Conservation (phyloP, 2,113 vertebrate genomes). For the Oryzias curvinotus region DNA sequence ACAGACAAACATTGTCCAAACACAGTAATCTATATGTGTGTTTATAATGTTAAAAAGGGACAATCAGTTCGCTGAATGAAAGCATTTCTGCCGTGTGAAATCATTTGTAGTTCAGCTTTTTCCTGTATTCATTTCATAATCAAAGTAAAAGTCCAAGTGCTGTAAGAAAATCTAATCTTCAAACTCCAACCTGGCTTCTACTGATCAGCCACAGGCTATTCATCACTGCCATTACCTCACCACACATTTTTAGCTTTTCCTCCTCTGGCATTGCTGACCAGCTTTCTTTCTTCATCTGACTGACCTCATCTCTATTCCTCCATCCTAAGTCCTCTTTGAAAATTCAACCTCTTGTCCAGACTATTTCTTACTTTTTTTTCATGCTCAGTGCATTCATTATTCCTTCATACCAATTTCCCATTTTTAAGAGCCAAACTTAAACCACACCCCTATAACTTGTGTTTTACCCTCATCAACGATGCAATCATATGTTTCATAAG, state of each 20-base stretch:
- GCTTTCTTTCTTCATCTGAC: conserved; percentile 64
- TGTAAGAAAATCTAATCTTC: conserved; percentile 83
- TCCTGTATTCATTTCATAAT: conserved; percentile 71
- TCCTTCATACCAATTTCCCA: conserved; percentile 32
- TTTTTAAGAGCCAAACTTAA: conserved; percentile 46
- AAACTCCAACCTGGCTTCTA: conserved; percentile 77
- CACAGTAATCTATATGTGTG: conserved; percentile 22
- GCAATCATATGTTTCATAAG: conserved; percentile 34
- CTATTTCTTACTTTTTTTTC: conserved; percentile 50
- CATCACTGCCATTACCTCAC: conserved; percentile 81
- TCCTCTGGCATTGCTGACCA: conserved; percentile 55
- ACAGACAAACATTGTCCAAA: conserved; percentile 34
- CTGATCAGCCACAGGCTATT: conserved; percentile 77
- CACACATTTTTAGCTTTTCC: conserved; percentile 65
- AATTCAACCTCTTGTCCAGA: conserved; percentile 64
- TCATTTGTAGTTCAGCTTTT: conserved; percentile 74
- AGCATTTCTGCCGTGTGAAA: conserved; percentile 65
- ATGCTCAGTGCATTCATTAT: conserved; percentile 54
- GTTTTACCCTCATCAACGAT: conserved; percentile 34
- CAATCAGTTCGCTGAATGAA: conserved; percentile 48
- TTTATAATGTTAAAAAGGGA: conserved; percentile 62
- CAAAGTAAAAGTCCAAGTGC: conserved; percentile 67
- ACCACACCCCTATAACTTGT: conserved; percentile 44
- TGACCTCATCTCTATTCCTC: conserved; percentile 68
- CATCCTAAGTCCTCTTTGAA: conserved; percentile 61